A percentile compares a stretch with the other conserved stretches of the same genome.
Evolutionary conservation across 2,113 vertebrate genomes (phyloP).

Genomic region (Marmota flaviventris): DNA sequence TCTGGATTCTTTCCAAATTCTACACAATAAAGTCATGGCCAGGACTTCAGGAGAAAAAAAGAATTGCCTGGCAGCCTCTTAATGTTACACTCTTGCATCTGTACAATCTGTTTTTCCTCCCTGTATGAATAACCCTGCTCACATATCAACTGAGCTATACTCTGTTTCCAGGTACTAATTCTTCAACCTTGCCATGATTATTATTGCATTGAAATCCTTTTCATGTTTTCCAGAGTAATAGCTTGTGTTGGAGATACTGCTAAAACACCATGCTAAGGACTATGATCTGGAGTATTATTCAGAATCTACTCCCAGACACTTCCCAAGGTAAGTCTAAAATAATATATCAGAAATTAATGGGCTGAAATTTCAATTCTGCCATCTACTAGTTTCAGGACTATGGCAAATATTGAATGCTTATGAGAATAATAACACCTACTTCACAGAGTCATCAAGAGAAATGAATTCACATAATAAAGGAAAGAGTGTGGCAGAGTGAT

Average conservation of each 20-base stretch:
- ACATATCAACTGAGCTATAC: neutral
- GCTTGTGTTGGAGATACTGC: neutral
- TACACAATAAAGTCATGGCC: slow-evolving; percentile 50
- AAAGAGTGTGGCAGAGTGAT: neutral
- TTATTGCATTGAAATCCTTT: neutral
- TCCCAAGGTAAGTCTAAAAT: neutral
- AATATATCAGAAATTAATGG: neutral
- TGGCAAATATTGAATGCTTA: neutral
- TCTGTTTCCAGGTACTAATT: neutral
- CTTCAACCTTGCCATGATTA: neutral
- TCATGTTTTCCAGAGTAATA: neutral
- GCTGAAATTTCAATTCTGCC: slow-evolving; percentile 1
- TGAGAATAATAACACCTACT: neutral
- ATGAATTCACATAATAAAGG: neutral
- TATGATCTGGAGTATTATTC: neutral
- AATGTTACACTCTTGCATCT: neutral
- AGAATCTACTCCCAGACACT: neutral
- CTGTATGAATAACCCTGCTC: neutral
- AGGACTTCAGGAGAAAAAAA: neutral
- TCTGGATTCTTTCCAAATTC: slow-evolving; percentile 67
- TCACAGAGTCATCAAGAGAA: neutral
- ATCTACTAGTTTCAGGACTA: neutral
- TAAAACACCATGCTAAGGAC: neutral
- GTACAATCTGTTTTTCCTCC: neutral
- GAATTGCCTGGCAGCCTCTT: neutral